Evolutionary conservation across 1,140 invertebrate genomes (phyloP), one percentile per base, ranked within the genome.

Genomic region (Heliconius hermathena): DNA sequence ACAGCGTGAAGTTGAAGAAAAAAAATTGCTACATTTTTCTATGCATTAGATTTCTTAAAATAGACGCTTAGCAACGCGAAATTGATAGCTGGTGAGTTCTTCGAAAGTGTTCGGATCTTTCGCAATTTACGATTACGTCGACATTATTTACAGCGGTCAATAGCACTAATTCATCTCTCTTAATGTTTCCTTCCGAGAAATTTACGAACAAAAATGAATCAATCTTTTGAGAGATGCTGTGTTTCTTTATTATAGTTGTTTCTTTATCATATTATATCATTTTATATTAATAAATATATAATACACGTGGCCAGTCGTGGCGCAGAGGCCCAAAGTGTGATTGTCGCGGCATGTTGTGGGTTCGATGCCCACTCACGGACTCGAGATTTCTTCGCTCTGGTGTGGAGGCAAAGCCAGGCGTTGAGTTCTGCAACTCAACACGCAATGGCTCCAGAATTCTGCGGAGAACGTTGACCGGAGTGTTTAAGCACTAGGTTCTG

Each of bases 1-100:
- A 52, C 6, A 52, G 6, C 8, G n/a, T 26, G 57, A 16, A 26
- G 8, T 13, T 26, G 9, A 66, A 66, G 22, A 66, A 66, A 29
- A 26, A 66, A 26, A 26, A 11, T 13, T 16, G 0, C 11, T 26
- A 29, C 1, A 66, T 26, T 26, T 29, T 29, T 13, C 80, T 79
- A 82, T 80, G 81, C 82, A 81, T 83, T 83, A 79, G 74, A 76
- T 76, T 71, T 71, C 76, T 54, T 52, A 72, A 77, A 77, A 60
- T 70, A 74, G 52, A 60, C 36, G 60, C 36, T 76, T 79, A 41
- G 72, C 70, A 57, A 80, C 54, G 73, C 71, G 33, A 71, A 80
- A 79, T 29, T 75, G 78, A 77, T 76, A 74, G 49, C 78, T 57
- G 52, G 16, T 71, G 66, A 74, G 66, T 77, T 80, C 79, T 77